Conservation (phyloP, 2,113 vertebrate species). For the Poecilia latipinna region DNA sequence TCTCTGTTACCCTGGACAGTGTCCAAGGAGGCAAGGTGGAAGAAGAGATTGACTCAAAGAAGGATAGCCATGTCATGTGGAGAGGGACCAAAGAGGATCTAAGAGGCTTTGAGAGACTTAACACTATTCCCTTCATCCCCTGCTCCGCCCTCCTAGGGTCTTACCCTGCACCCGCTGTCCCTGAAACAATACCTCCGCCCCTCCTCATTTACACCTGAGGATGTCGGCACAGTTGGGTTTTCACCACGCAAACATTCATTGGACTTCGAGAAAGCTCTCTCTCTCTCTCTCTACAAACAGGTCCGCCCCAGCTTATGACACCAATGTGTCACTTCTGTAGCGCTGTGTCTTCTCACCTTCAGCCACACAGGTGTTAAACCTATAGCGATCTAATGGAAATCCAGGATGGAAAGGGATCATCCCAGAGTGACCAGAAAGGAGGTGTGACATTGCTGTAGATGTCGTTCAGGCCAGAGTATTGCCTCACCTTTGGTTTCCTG, state of each 20-base stretch:
- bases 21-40: slow-evolving; percentile 71
- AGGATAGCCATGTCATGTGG: slow-evolving; percentile 73
- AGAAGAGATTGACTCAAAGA: slow-evolving; percentile 71
- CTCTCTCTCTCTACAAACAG: background rate
- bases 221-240: background rate
- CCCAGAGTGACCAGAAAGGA: slow-evolving; percentile 45
- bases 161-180: slow-evolving; percentile 5
- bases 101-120: slow-evolving; percentile 79
- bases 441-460: slow-evolving; percentile 20
- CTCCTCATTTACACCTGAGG: slow-evolving; percentile 7
- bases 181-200: slow-evolving; percentile 34
- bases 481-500: slow-evolving; percentile 11
- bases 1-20: slow-evolving; percentile 48
- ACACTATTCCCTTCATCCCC: slow-evolving; percentile 47
- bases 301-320: slow-evolving; percentile 3
- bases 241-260: background rate
- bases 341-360: slow-evolving; percentile 33
- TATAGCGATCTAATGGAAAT: slow-evolving; percentile 52
- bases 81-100: slow-evolving; percentile 77
- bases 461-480: slow-evolving; percentile 12
- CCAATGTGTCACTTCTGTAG: slow-evolving; percentile 1
- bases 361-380: slow-evolving; percentile 57
- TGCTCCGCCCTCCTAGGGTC: slow-evolving; percentile 10
- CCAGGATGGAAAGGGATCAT: slow-evolving; percentile 65
- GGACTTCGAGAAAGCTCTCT: background rate